These are phyloP conservation scores for Piprites chloris DNA, from an alignment of 2,113 vertebrate species.

Conservation along the genomic window DNA sequence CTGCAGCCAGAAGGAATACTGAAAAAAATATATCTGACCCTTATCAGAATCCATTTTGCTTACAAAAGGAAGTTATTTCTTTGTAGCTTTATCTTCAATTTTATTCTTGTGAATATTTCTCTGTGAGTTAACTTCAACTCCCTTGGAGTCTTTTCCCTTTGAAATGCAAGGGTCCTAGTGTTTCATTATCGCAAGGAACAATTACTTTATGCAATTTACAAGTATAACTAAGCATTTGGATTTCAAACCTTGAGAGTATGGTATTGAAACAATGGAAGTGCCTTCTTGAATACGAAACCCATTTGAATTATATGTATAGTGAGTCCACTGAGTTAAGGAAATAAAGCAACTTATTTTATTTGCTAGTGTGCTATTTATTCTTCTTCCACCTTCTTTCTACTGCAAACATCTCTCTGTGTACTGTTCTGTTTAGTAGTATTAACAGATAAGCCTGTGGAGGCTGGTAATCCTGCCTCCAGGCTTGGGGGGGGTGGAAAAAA, in stretches of 20 bases:
- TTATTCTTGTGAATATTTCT: neutral
- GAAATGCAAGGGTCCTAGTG: neutral
- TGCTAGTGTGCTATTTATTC: constrained; percentile 24
- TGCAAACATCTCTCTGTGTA: neutral
- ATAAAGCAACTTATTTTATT: constrained; percentile 55
- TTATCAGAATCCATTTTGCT: constrained; percentile 3
- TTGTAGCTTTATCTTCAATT: constrained; percentile 6
- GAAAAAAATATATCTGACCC: neutral
- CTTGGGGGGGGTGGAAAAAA: neutral
- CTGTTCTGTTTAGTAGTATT: neutral
- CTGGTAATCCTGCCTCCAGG: neutral
- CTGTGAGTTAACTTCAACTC: neutral
- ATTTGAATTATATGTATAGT: constrained; percentile 3
- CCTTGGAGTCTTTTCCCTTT: neutral
- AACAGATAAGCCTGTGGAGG: neutral
- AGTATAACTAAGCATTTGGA: neutral
- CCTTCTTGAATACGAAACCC: neutral
- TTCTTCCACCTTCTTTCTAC: neutral
- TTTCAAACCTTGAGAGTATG: neutral
- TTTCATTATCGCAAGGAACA: constrained; percentile 16
- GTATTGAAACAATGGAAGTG: neutral
- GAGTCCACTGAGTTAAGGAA: constrained; percentile 35
- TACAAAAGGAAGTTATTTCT: neutral
- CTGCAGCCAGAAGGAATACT: neutral
- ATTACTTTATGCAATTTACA: neutral